Base-by-base conservation (phyloP, 2,888 invertebrate genomes). In the Achlya flavicornis region DNA sequence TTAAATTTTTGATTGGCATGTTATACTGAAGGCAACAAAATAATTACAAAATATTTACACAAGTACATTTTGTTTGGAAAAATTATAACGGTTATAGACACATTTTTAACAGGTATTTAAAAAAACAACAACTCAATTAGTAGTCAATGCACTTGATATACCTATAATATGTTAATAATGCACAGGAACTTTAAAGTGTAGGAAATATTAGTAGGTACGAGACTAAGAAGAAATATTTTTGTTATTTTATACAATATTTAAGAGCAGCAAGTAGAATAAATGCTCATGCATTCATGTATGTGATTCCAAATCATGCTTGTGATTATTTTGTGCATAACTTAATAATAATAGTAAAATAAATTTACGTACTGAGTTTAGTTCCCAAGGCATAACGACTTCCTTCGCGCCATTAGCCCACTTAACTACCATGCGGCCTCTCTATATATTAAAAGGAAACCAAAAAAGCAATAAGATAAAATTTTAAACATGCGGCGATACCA, bases 371-470 rank as follows among this genome's bases (percentile, higher is more conserved):
- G 87, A 81, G 84, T 91, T 86, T 79, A 93, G 92, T 89, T 92
- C 90, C 90, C 91, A 89, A 91, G 93, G 93, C 92, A 93, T 89
- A 84, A 90, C 84, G 85, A 93, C 93, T 87, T 86, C 88, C 81
- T 85, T 92, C 78, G 92, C 93, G 81, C 90, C 93, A 83, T 91
- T 93, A 86, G 84, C 89, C 93, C 93, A 93, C 80, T 89, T 93
- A 93, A 93, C 93, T 92, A 93, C 90, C 93, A 93, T 93, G 92
- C 93, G 88, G 92, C 93, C 87, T 73, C 80, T 90, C 93, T 93
- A 93, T 72, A 88, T 78, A 80, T 84, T 78, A 83, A 85, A 84
- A 79, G 80, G 82, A 84, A 89, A 89, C 81, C 86, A 92, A 89
- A 83, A 91, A 91, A 88, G 85, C 87, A 78, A 84, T 85, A 87